Evolutionary conservation across 2,113 vertebrate species (phyloP), one percentile per base, ranked within the genome.

Genomic region (Hypomesus transpacificus): DNA sequence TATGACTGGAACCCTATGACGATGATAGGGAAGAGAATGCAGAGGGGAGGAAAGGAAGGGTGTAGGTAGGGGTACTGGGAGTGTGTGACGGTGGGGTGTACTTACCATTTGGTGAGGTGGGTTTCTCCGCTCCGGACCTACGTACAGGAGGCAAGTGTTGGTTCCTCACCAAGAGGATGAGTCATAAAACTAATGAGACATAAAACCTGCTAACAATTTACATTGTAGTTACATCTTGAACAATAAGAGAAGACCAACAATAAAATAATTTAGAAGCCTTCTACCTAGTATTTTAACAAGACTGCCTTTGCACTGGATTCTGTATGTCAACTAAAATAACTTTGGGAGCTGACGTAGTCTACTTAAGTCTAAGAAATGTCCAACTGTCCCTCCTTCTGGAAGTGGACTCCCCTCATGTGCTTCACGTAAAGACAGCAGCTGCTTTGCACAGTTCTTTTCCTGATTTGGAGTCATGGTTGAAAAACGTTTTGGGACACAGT

Each of bases 341-440:
- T 99, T 99, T 31, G 97, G 96, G 68, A 99, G 92, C 85, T 96
- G 94, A 70, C 95, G 88, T 54, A 99, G 93, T 14, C 92, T 91
- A 69, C 94, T 95, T 73, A 98, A 90, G 78, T 99, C 96, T 57
- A 99, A 91, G 79, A 99, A 95, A 67, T 96, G 96, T 22, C 96
- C 95, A 68, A 98, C 85, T 0, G 95, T 94, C 14, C 90, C 39
- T 46, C 9, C 92, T 21, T 93, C 82, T 0, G 78, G 21, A 34
- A 81, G 82, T 0, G 67, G 72, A 69, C 87, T 86, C 66, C 82
- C 79, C 0, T 51, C 56, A 76, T 50, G 39, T 8, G 18, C 21
- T 50, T 65, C 68, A 5, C 26, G 18, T 24, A 64, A 54, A 66
- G 78, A 64, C 24, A 69, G 59, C 73, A 22, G 81, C 71, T 60